phyloP scores from a whole-genome alignment of 2,888 invertebrate genomes.

The Pollenia labialis region DNA sequence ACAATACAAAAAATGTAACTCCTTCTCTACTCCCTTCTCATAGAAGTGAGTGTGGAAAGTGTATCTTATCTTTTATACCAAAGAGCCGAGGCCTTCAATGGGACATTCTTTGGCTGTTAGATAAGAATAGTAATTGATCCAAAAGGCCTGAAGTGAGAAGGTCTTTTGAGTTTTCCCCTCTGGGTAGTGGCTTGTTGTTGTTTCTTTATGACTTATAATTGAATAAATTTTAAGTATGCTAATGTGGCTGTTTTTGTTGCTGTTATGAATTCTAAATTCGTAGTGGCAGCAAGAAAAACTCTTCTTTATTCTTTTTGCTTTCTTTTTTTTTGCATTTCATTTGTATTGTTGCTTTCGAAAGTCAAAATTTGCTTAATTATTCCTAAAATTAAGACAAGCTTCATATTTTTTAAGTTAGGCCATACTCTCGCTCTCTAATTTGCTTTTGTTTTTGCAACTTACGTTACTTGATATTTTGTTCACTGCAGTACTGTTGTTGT shows the following conservation, averaged over 20 bases:
- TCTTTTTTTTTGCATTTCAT: constrained; percentile 50
- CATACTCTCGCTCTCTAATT: constrained; percentile 4
- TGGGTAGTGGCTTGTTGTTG: constrained; percentile 34
- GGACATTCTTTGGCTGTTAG: too few relatives aligned
- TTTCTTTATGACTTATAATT: constrained; percentile 67
- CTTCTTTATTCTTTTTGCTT: constrained; percentile 10
- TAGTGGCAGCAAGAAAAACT: constrained; percentile 44
- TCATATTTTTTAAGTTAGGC: not conserved
- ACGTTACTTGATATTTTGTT: not conserved
- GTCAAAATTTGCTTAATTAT: not conserved
- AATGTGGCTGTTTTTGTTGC: constrained; percentile 32
- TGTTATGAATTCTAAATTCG: constrained; percentile 67
- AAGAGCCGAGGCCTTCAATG: too few relatives aligned
- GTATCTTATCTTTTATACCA: too few relatives aligned
- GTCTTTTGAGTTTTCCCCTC: too few relatives aligned
- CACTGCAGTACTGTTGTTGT: not conserved
- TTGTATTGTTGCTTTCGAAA: not conserved
- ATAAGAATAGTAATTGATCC: too few relatives aligned
- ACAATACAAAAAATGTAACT: too few relatives aligned
- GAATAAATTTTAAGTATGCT: constrained; percentile 64
- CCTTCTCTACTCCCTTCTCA: too few relatives aligned
- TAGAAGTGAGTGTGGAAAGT: too few relatives aligned
- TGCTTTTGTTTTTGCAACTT: constrained; percentile 10
- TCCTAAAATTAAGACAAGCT: not conserved
- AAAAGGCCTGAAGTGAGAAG: too few relatives aligned